Conservation (phyloP, 1,140 invertebrate species). For the Euura lappo region DNA sequence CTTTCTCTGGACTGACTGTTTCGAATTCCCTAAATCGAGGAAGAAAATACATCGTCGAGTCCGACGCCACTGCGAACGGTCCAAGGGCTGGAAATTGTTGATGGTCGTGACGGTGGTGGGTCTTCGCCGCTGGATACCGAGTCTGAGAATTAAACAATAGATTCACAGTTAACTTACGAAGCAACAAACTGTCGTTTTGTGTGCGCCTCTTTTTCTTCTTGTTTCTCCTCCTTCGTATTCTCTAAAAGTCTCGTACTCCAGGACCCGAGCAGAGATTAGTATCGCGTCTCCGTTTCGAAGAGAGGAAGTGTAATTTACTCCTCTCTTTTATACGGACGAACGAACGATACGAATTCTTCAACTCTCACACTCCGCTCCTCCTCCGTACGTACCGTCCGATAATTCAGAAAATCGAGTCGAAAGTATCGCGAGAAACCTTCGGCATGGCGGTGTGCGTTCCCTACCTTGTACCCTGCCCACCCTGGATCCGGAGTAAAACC, state of each 20-base stretch:
- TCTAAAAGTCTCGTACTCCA: not conserved
- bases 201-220: not conserved
- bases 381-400: not conserved
- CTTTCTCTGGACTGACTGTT: not conserved
- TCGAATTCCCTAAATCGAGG: too few species aligned
- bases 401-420: constrained; percentile 4
- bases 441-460: not conserved
- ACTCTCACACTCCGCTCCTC: not conserved
- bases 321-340: not conserved
- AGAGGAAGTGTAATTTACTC: not conserved
- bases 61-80: not conserved
- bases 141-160: constrained; percentile 1
- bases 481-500: not conserved
- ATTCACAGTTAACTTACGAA: constrained; percentile 3
- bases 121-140: not conserved
- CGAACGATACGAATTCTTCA: not conserved
- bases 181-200: not conserved
- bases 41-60: not conserved
- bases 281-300: constrained; percentile 1
- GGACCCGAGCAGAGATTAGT: not conserved
- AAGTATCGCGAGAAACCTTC: not conserved
- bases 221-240: not conserved
- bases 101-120: not conserved
- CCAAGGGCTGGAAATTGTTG: not conserved
- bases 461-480: too few species aligned